These are phyloP conservation scores for Hirtodrosophila confusa DNA, from an alignment of 2,888 invertebrate species.

Conservation along the genomic window DNA sequence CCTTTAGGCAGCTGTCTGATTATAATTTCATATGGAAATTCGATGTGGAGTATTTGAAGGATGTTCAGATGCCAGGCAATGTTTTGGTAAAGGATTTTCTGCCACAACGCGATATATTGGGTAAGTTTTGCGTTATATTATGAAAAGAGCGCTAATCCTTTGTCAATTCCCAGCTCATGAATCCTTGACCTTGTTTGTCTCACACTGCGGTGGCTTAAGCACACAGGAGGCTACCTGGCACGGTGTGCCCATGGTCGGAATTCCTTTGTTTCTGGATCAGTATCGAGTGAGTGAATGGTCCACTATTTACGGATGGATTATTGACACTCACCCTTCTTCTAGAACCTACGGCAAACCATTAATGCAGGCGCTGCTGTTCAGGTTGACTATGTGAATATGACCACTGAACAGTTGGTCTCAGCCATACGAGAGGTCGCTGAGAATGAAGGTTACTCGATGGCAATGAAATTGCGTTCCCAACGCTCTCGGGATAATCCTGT, in stretches of 20 bases:
- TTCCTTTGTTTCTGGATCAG: conserved; percentile 76
- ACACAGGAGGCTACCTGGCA: conserved; percentile 72
- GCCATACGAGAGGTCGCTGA: conserved; percentile 27
- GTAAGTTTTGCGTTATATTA: conserved; percentile 28
- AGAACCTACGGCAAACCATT: conserved; percentile 40
- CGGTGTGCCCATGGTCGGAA: conserved; percentile 76
- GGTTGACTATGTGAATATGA: conserved; percentile 21
- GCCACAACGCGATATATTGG: conserved; percentile 60
- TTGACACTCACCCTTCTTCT: not conserved
- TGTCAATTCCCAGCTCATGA: conserved; percentile 54
- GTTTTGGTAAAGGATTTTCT: conserved; percentile 63
- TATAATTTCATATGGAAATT: conserved; percentile 83
- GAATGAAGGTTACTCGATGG: conserved; percentile 20
- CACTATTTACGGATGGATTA: not conserved
- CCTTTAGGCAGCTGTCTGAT: conserved; percentile 72
- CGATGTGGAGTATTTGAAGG: conserved; percentile 60
- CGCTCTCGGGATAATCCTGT: conserved; percentile 34
- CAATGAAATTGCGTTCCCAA: conserved; percentile 27
- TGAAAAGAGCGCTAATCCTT: no score
- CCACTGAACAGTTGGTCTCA: conserved; percentile 4
- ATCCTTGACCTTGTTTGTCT: conserved; percentile 69
- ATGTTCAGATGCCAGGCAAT: conserved; percentile 32
- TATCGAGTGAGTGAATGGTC: conserved; percentile 37
- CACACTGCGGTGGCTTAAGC: conserved; percentile 75
- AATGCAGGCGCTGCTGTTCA: conserved; percentile 33